These are phyloP conservation scores for Sapayoa aenigma DNA, from an alignment of 2,113 vertebrate genomes.

Conservation along the genomic window DNA sequence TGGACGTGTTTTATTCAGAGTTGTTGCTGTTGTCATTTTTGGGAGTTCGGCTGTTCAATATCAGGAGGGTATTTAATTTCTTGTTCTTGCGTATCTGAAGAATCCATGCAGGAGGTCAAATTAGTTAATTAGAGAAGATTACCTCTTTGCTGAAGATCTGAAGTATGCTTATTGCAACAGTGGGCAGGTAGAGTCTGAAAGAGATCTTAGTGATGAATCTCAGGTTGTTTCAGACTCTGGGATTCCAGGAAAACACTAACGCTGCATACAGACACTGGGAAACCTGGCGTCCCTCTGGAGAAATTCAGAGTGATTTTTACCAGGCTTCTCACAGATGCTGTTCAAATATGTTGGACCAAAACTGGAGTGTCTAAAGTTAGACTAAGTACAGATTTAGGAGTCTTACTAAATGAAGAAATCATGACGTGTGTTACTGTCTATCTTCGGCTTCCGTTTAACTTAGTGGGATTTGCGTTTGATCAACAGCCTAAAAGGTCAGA, in stretches of 20 bases:
- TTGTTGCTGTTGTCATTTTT: neutral
- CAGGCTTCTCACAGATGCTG: neutral
- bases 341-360: conserved; percentile 34
- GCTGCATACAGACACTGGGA: neutral
- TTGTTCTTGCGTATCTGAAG: neutral
- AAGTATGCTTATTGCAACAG: neutral
- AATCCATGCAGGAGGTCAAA: neutral
- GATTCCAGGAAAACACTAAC: neutral
- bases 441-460: conserved; percentile 42
- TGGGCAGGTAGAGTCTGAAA: neutral
- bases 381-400: conserved; percentile 52
- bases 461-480: conserved; percentile 41
- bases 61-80: neutral
- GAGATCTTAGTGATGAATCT: neutral
- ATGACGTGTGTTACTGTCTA: conserved; percentile 20
- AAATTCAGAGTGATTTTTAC: neutral
- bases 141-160: neutral
- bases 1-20: neutral
- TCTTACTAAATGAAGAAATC: conserved; percentile 48
- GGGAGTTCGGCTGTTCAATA: neutral
- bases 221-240: neutral
- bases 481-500: conserved; percentile 47
- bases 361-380: conserved; percentile 47
- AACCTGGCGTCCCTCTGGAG: neutral
- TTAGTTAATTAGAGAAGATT: conserved; percentile 31